A percentile compares a stretch with the other conserved stretches of the same genome.
Conservation (phyloP, 2,888 invertebrate species). For the Pecten maximus region DNA sequence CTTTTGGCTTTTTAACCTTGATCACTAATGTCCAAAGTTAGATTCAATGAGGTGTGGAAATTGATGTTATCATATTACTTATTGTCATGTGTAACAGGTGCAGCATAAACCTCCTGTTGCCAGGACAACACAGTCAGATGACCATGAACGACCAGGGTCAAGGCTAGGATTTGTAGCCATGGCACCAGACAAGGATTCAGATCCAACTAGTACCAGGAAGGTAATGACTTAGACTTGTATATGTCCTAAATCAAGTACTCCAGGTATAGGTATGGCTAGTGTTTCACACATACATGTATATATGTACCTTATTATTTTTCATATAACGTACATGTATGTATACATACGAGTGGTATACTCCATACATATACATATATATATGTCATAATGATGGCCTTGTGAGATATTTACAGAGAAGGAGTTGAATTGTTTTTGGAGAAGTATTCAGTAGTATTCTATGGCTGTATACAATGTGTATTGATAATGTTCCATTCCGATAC, state of each 20-base stretch:
- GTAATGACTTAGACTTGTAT: neutral
- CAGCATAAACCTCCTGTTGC: constrained; percentile 37
- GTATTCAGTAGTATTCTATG: too few relatives aligned
- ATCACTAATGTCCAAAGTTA: too few relatives aligned
- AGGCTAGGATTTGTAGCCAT: constrained; percentile 65
- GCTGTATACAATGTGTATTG: too few relatives aligned
- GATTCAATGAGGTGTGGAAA: too few relatives aligned
- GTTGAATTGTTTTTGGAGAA: too few relatives aligned
- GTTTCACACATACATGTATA: neutral
- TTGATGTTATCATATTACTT: too few relatives aligned
- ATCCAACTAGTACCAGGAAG: constrained; percentile 31
- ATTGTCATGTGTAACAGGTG: constrained; percentile 2
- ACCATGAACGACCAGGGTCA: constrained; percentile 61
- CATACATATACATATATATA: neutral
- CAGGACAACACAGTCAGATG: constrained; percentile 27
- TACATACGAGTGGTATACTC: neutral
- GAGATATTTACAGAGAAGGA: too few relatives aligned
- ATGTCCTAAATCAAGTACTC: neutral
- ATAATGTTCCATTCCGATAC: too few relatives aligned
- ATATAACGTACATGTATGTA: neutral
- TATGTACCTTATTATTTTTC: too few relatives aligned
- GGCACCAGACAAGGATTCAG: constrained; percentile 53
- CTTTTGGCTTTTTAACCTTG: too few relatives aligned
- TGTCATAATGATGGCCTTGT: too few relatives aligned
- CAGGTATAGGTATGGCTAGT: neutral